Conservation (phyloP, 2,888 invertebrate species). For the Minunthozetes semirufus region DNA sequence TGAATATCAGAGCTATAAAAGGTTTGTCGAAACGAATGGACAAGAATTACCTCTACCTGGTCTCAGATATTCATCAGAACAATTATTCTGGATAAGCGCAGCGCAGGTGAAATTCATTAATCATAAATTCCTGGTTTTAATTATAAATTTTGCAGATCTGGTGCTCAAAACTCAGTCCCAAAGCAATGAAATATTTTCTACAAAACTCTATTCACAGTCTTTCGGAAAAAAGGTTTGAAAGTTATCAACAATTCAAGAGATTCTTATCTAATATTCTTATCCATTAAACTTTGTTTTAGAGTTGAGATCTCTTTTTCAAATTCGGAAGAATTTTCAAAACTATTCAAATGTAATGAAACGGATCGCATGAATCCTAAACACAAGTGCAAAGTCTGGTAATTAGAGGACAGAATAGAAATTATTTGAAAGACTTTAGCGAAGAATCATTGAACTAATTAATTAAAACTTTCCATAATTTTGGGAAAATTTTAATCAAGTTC, state of each 20-base stretch:
- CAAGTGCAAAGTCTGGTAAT: background rate
- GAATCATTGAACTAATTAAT: no score
- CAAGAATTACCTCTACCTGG: constrained; percentile 64
- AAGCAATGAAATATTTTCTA: background rate
- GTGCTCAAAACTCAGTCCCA: constrained; percentile 30
- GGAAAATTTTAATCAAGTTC: background rate
- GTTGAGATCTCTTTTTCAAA: constrained; percentile 26
- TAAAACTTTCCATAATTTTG: background rate
- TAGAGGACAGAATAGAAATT: background rate
- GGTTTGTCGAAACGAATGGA: constrained; percentile 39
- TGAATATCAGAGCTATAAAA: constrained; percentile 41
- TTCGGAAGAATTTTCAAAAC: constrained; percentile 30
- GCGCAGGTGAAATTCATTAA: constrained; percentile 33
- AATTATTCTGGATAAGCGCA: constrained; percentile 51
- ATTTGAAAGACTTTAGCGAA: no score
- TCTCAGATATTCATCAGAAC: constrained; percentile 63
- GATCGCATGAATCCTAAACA: background rate
- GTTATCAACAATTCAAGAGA: background rate
- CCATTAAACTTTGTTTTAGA: constrained; percentile 3
- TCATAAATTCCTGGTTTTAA: background rate
- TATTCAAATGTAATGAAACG: constrained; percentile 28
- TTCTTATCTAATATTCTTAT: no score
- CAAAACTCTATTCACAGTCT: constrained; percentile 22
- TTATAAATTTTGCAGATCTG: constrained; percentile 20
- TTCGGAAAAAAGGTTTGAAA: constrained; percentile 28